Conservation (phyloP, 2,113 vertebrate genomes). For the Nibea albiflora region DNA sequence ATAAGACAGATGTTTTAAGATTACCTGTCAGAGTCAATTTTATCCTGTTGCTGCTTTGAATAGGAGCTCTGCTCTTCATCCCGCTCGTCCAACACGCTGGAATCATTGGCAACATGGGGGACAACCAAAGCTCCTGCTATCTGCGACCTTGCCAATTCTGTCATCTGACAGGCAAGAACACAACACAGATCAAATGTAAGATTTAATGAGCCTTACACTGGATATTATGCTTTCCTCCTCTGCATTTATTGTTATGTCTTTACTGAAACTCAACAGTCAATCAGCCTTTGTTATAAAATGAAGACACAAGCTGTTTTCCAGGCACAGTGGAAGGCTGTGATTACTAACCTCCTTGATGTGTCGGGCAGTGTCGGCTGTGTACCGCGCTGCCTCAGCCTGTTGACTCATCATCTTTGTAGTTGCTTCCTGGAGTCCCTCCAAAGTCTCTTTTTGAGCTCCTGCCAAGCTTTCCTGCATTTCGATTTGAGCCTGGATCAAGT, state of each 20-base stretch:
- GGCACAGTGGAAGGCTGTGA: slow-evolving; percentile 31
- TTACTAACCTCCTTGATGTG: slow-evolving; percentile 89
- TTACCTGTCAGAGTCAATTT: slow-evolving; percentile 86
- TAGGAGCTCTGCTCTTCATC: slow-evolving; percentile 77
- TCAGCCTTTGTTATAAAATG: slow-evolving; percentile 56
- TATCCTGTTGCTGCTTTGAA: slow-evolving; percentile 77
- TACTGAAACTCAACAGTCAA: slow-evolving; percentile 48
- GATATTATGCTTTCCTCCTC: background rate
- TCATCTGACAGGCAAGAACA: slow-evolving; percentile 83
- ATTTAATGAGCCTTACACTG: slow-evolving; percentile 15
- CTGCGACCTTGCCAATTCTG: slow-evolving; percentile 86
- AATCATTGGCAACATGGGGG: slow-evolving; percentile 73
- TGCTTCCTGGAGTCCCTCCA: slow-evolving; percentile 85
- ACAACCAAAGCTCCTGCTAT: slow-evolving; percentile 76
- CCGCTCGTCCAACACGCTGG: slow-evolving; percentile 81
- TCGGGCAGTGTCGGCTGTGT: slow-evolving; percentile 84
- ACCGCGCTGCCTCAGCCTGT: slow-evolving; percentile 85
- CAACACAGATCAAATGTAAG: slow-evolving; percentile 10
- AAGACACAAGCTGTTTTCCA: slow-evolving; percentile 50
- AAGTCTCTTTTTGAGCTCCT: slow-evolving; percentile 86
- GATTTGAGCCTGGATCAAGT: slow-evolving; percentile 83
- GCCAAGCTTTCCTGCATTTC: slow-evolving; percentile 88
- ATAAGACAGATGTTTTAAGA: background rate
- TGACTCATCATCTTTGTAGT: slow-evolving; percentile 87
- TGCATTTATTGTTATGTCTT: slow-evolving; percentile 20